Conservation (phyloP, 1,140 invertebrate species). For the Drosophila lowei region DNA sequence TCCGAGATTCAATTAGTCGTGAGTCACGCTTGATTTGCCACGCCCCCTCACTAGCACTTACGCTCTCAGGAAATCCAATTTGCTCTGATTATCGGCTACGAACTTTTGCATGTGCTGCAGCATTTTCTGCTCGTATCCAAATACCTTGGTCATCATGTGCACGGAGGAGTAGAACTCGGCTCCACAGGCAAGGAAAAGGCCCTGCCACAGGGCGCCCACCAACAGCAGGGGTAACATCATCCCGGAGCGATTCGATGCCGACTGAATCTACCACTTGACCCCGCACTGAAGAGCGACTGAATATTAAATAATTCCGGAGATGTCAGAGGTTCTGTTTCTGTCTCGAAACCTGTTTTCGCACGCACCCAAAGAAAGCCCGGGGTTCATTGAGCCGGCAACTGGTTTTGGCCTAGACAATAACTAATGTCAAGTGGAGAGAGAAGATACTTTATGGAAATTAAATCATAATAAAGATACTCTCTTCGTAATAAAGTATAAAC, state of each 20-base stretch:
- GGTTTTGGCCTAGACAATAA: conserved; percentile 29
- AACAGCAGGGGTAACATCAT: conserved; percentile 24
- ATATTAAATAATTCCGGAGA: conserved; percentile 5
- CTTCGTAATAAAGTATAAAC: not conserved
- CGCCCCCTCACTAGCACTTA: conserved; percentile 39
- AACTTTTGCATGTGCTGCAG: conserved; percentile 67
- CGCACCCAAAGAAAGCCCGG: conserved; percentile 23
- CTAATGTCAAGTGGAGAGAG: not conserved
- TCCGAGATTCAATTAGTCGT: conserved; percentile 16
- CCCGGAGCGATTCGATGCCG: conserved; percentile 20
- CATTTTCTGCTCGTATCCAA: conserved; percentile 60
- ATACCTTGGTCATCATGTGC: conserved; percentile 64
- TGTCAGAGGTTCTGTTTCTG: conserved; percentile 1
- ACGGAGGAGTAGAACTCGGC: conserved; percentile 73
- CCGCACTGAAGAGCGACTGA: conserved; percentile 8
- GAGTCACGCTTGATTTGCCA: too few relatives aligned
- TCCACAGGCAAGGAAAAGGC: not conserved
- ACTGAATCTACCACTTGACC: conserved; percentile 55
- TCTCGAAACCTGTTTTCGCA: conserved; percentile 51
- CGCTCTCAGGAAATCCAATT: conserved; percentile 75
- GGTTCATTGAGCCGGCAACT: conserved; percentile 54
- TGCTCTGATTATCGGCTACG: conserved; percentile 63
- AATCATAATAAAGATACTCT: not conserved
- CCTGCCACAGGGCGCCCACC: conserved; percentile 1
- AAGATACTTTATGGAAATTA: too few relatives aligned